Evolutionary conservation across 2,797 vertebrate species (phyloP).

Genomic region (Sebastes minor): DNA sequence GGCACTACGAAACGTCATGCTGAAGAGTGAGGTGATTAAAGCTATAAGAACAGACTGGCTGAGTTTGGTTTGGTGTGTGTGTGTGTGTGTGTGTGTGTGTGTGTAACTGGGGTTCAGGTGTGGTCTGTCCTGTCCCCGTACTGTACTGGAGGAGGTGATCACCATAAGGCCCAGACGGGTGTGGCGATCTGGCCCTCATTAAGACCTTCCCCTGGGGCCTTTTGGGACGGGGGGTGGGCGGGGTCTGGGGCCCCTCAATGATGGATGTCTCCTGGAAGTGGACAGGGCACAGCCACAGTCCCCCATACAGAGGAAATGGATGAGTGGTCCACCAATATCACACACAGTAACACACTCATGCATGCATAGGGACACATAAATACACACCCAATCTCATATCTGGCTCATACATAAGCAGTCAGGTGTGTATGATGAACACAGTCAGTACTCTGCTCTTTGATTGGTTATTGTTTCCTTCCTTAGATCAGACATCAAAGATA

Average conservation of each 20-base stretch:
- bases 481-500: slow-evolving; percentile 44
- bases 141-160: slow-evolving; percentile 75
- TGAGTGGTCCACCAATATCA: slow-evolving; percentile 57
- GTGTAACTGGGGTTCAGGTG: slow-evolving; percentile 74
- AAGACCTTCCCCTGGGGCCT: slow-evolving; percentile 72
- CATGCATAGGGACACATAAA: slow-evolving; percentile 39
- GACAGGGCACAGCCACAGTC: slow-evolving; percentile 82
- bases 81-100: background rate
- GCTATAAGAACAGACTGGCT: background rate
- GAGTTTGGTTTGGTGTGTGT: background rate
- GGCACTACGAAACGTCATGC: background rate
- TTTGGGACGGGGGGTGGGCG: slow-evolving; percentile 24
- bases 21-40: background rate
- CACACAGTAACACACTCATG: slow-evolving; percentile 47
- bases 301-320: slow-evolving; percentile 72
- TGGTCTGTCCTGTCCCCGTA: slow-evolving; percentile 43
- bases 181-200: slow-evolving; percentile 81
- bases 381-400: slow-evolving; percentile 30
- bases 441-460: background rate
- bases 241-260: slow-evolving; percentile 70
- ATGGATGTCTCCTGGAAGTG: slow-evolving; percentile 86
- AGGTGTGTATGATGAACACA: slow-evolving; percentile 29
- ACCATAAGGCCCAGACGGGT: slow-evolving; percentile 82
- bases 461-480: slow-evolving; percentile 23
- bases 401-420: slow-evolving; percentile 35